Conservation (phyloP, 2,113 vertebrate genomes). For the Mus spicilegus region DNA sequence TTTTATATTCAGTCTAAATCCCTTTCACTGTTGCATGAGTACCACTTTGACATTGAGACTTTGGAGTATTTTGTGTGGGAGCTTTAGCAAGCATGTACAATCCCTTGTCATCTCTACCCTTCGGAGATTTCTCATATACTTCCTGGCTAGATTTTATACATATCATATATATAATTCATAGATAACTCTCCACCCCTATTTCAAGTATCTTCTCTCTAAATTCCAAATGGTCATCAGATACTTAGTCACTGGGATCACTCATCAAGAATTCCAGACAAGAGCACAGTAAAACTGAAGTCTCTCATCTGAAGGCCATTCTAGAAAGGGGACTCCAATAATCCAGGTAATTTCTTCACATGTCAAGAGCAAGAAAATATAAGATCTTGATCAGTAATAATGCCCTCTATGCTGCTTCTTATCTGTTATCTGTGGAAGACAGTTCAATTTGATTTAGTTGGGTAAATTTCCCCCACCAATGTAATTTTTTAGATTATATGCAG, state of each 20-base stretch:
- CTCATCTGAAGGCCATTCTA: neutral
- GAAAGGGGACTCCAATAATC: neutral
- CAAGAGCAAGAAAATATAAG: neutral
- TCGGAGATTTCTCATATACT: neutral
- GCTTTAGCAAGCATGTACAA: neutral
- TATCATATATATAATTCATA: neutral
- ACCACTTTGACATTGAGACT: neutral
- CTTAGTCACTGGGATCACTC: neutral
- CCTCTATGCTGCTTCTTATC: conserved; percentile 17
- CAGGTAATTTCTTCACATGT: conserved; percentile 23
- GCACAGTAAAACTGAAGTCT: neutral
- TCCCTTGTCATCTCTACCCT: conserved; percentile 11
- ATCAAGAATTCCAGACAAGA: neutral
- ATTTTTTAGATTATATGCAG: conserved; percentile 37
- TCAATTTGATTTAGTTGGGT: conserved; percentile 46
- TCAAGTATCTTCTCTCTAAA: neutral
- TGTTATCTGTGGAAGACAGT: neutral
- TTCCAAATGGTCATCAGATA: neutral
- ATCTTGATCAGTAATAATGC: conserved; percentile 3
- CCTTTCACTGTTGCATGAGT: neutral
- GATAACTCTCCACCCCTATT: neutral
- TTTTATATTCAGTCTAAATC: conserved; percentile 22
- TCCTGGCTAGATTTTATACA: neutral
- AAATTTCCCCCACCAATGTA: conserved; percentile 24
- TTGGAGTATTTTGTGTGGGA: conserved; percentile 25